Conservation (phyloP, 2,797 vertebrate species). For the Dromococcyx pavoninus region DNA sequence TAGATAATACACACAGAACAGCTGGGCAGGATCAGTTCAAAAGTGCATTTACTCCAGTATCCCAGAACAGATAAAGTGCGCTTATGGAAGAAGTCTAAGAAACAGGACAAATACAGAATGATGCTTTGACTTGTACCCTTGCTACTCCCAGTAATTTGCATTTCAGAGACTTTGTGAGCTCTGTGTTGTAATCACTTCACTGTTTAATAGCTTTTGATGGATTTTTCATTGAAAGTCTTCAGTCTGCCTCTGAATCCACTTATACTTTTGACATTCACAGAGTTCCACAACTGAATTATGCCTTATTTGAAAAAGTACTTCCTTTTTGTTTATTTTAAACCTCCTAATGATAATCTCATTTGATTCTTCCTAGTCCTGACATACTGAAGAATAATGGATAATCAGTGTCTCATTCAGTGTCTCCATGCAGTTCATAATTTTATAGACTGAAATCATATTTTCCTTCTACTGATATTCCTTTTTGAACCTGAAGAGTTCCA, state of each 20-base stretch:
- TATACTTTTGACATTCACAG: neutral
- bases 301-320: conserved; percentile 29
- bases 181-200: neutral
- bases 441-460: neutral
- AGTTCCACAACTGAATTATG: conserved; percentile 26
- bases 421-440: neutral
- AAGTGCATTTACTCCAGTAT: neutral
- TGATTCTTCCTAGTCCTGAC: neutral
- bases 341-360: conserved; percentile 32
- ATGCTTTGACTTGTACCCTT: neutral
- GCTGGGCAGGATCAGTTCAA: neutral
- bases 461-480: neutral
- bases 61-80: neutral
- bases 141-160: neutral
- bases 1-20: neutral
- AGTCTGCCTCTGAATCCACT: conserved; percentile 30
- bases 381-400: conserved; percentile 13
- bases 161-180: neutral
- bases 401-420: neutral
- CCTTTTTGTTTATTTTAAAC: conserved; percentile 40
- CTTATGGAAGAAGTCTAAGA: neutral
- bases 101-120: neutral
- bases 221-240: conserved; percentile 20
- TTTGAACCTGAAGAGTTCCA: neutral
- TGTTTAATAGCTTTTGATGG: neutral